phyloP scores from a whole-genome alignment of 2,797 vertebrate species.

The Danio aesculapii region DNA sequence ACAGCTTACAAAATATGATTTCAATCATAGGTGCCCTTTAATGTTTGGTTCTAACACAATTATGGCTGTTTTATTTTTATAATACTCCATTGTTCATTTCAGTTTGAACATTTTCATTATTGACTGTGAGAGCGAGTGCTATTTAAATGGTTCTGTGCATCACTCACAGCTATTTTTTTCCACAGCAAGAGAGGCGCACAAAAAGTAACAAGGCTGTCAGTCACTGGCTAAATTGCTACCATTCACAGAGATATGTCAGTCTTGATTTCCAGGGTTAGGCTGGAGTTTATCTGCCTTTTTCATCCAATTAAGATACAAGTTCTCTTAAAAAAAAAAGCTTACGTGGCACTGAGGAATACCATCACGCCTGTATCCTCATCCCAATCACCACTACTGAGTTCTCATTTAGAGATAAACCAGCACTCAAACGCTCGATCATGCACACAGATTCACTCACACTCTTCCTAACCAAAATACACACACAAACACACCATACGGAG shows the following conservation, averaged over 20 bases:
- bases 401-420: slow-evolving; percentile 85
- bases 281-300: slow-evolving; percentile 72
- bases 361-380: slow-evolving; percentile 51
- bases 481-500: slow-evolving; percentile 72
- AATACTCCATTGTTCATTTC: neutral
- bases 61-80: neutral
- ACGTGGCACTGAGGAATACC: slow-evolving; percentile 67
- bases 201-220: slow-evolving; percentile 71
- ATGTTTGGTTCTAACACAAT: no score
- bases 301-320: slow-evolving; percentile 80
- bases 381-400: slow-evolving; percentile 85
- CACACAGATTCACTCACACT: slow-evolving; percentile 58
- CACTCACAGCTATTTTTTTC: slow-evolving; percentile 32
- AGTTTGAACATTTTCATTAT: slow-evolving; percentile 56
- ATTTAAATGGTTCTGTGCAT: slow-evolving; percentile 50
- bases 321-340: slow-evolving; percentile 69
- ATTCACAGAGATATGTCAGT: slow-evolving; percentile 69
- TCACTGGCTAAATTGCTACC: slow-evolving; percentile 73
- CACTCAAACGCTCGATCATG: slow-evolving; percentile 73
- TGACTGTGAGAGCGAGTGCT: slow-evolving; percentile 56
- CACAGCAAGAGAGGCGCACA: slow-evolving; percentile 60
- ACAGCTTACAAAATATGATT: no score
- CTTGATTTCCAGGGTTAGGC: slow-evolving; percentile 70
- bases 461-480: slow-evolving; percentile 57
- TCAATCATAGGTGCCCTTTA: no score